Evolutionary conservation across 2,113 vertebrate species (phyloP), one percentile per base, ranked within the genome.

Genomic region (Phrynosoma blainvillii): DNA sequence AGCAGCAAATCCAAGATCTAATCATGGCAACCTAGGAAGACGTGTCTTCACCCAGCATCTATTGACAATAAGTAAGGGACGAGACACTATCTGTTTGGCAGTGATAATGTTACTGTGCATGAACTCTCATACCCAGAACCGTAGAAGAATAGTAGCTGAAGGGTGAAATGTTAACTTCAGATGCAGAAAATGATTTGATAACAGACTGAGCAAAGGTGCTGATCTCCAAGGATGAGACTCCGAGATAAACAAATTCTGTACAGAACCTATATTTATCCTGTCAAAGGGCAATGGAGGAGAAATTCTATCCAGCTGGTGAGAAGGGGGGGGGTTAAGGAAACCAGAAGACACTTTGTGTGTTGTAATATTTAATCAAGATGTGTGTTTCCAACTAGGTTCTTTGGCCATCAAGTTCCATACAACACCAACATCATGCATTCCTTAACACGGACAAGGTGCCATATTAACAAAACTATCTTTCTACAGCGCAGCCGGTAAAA

Each of bases 331-430:
- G 66, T 32, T 42, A 42, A 78, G 10, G 21, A 25, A 78, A 42
- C 30, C 71, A 70, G 47, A 25, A 52, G n/a, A 20, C 5, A 0
- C 21, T 65, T 42, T 32, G 23, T 83, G 79, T 21, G 59, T 59
- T 59, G 66, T 71, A 86, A 59, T 78, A 71, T 89, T 89, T 89
- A 89, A 86, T 89, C 52, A 40, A 82, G 79, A 70, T 25, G 18
- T 66, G 77, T 77, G 42, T 54, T 77, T 70, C 65, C 52, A 81
- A 59, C 54, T 74, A 47, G 65, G 32, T 56, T 79, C 82, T 80
- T 84, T 74, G 68, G 83, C 82, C 76, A 65, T 78, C 78, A 56
- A 73, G 40, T 23, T 70, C 42, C 54, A 23, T 27, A 40, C 40
- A 76, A 52, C 14, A 62, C 14, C 59, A 62, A 62, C n/a, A 10